A percentile compares a stretch with the other conserved stretches of the same genome.
These are phyloP conservation scores for Acanthiza pusilla DNA, from an alignment of 2,797 vertebrate species.

Conservation along the genomic window DNA sequence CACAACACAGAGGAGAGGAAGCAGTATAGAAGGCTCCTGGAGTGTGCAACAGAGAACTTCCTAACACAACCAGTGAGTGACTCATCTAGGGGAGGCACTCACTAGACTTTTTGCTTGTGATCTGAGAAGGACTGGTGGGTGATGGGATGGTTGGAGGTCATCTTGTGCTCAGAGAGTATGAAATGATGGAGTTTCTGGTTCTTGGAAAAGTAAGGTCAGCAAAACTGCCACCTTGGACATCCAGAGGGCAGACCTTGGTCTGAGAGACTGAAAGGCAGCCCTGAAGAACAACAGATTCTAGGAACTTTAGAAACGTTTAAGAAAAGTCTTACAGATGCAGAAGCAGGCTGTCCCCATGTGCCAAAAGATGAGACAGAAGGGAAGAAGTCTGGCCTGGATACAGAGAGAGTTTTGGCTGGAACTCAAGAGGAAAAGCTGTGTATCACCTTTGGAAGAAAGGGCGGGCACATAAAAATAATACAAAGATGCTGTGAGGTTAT, in stretches of 20 bases:
- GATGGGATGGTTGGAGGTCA: not conserved
- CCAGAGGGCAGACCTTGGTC: not conserved
- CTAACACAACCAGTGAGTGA: not conserved
- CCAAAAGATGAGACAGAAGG: not conserved
- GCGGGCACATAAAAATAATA: not conserved
- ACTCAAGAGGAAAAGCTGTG: not conserved
- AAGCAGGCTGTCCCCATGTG: not conserved
- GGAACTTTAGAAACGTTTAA: not conserved
- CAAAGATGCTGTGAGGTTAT: not conserved
- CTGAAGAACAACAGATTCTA: not conserved
- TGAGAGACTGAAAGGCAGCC: not conserved
- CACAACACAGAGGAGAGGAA: not conserved
- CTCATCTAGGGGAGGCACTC: not conserved
- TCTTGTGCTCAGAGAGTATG: not conserved
- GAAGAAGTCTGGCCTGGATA: not conserved
- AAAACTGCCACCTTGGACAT: not conserved
- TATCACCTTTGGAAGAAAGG: not conserved
- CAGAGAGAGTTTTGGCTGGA: not conserved
- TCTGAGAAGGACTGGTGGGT: not conserved
- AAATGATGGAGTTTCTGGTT: not conserved
- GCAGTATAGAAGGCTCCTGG: not conserved
- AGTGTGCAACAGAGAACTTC: not conserved
- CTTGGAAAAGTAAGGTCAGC: not conserved
- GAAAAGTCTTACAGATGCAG: not conserved
- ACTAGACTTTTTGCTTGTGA: not conserved